Evolutionary conservation across 2,797 vertebrate genomes (phyloP).

Genomic region (Harpagifer antarcticus): DNA sequence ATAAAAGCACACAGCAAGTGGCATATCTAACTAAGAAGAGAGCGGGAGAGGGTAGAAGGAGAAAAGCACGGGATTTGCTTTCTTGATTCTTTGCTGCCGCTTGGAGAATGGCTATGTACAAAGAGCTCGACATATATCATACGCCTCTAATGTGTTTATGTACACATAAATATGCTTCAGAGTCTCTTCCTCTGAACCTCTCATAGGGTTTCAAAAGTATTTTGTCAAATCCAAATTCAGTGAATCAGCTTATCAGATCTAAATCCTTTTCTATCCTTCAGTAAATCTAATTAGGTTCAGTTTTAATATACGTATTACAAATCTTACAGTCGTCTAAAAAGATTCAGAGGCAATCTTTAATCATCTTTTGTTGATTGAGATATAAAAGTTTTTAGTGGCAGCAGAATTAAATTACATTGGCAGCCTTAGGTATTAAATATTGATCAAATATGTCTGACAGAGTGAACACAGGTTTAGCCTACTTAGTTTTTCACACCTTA

Average conservation of each 20-base stretch:
- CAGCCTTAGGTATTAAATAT: background rate
- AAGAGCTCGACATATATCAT: slow-evolving; percentile 18
- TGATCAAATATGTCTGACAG: background rate
- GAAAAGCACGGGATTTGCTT: slow-evolving; percentile 21
- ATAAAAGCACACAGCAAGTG: slow-evolving; percentile 72
- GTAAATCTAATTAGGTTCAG: background rate
- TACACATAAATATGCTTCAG: background rate
- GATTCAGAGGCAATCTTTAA: no score
- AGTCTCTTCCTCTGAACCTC: background rate
- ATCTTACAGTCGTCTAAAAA: no score
- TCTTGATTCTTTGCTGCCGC: slow-evolving; percentile 40
- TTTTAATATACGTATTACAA: background rate
- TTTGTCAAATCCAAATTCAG: slow-evolving; percentile 13
- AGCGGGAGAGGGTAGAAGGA: background rate
- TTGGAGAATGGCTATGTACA: slow-evolving; percentile 32
- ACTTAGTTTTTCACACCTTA: background rate
- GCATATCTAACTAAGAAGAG: slow-evolving; percentile 52
- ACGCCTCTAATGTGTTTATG: slow-evolving; percentile 23
- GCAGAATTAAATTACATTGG: background rate
- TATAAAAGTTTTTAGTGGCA: background rate
- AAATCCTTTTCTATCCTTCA: slow-evolving; percentile 7
- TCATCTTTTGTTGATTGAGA: background rate
- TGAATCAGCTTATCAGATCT: background rate
- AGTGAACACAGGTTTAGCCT: background rate
- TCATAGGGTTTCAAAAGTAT: background rate